Evolutionary conservation across 2,888 invertebrate species (phyloP).

Genomic region (Rutpela maculata): DNA sequence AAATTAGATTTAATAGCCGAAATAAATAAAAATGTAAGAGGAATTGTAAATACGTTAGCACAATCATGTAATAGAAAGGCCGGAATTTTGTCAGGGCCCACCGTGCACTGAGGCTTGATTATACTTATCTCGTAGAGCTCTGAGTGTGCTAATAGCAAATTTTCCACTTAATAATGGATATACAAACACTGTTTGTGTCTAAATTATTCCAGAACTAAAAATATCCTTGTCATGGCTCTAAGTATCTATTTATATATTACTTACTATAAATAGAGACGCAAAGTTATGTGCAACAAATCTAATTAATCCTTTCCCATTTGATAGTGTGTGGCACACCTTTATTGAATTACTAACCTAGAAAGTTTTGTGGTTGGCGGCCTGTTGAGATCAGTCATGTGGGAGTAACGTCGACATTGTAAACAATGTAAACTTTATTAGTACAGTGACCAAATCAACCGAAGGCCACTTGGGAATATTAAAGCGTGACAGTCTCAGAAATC

Average conservation of each 20-base stretch:
- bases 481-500: too few relatives aligned
- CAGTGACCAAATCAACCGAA: not conserved
- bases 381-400: slow-evolving; percentile 13
- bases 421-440: slow-evolving; percentile 9
- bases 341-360: slow-evolving; percentile 16
- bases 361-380: slow-evolving; percentile 1
- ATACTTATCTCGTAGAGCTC: too few relatives aligned
- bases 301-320: slow-evolving; percentile 17
- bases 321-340: slow-evolving; percentile 24
- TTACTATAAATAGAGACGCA: not conserved
- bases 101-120: too few relatives aligned
- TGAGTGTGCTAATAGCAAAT: not conserved
- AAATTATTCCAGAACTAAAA: not conserved
- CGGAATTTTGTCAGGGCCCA: too few relatives aligned
- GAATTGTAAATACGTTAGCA: too few relatives aligned
- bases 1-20: too few relatives aligned
- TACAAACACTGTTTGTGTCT: not conserved
- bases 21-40: too few relatives aligned
- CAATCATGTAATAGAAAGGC: too few relatives aligned
- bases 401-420: not conserved
- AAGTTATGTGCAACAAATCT: slow-evolving; percentile 5
- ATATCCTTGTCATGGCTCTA: not conserved
- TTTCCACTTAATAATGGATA: not conserved
- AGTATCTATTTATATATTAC: slow-evolving; percentile 1
- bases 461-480: not conserved